Evolutionary conservation across 2,113 vertebrate species (phyloP).

Genomic region (Chionis minor): DNA sequence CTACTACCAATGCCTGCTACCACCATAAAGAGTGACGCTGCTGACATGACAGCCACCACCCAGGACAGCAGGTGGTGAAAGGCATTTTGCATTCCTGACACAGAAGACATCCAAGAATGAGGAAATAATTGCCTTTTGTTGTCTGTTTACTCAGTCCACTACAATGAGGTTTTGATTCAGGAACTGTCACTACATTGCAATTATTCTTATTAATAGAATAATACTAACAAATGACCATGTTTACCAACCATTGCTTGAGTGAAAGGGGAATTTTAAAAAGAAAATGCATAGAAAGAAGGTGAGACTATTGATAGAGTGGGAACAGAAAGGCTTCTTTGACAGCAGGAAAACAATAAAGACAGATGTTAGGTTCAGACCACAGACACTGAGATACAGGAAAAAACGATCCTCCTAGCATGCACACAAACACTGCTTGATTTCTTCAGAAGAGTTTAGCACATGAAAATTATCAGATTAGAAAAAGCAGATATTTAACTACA

Average conservation of each 20-base stretch:
- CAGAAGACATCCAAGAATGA: background rate
- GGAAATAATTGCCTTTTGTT: background rate
- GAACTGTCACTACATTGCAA: background rate
- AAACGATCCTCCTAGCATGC: background rate
- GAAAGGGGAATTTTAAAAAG: background rate
- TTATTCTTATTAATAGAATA: background rate
- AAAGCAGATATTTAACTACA: background rate
- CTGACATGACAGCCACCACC: background rate
- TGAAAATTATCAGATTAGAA: background rate
- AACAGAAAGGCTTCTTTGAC: background rate
- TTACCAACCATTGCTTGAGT: background rate
- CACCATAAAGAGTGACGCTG: accelerated
- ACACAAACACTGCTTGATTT: background rate
- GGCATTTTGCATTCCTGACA: background rate
- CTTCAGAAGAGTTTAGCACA: background rate
- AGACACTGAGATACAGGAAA: background rate
- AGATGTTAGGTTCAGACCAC: background rate
- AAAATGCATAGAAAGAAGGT: background rate
- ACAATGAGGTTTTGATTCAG: background rate
- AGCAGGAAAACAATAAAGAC: background rate
- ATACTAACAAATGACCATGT: background rate
- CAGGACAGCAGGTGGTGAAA: background rate
- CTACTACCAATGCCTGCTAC: background rate
- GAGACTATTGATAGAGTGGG: background rate
- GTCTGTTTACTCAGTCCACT: background rate